Conservation (phyloP, 2,888 invertebrate genomes). For the Drosophila robusta region DNA sequence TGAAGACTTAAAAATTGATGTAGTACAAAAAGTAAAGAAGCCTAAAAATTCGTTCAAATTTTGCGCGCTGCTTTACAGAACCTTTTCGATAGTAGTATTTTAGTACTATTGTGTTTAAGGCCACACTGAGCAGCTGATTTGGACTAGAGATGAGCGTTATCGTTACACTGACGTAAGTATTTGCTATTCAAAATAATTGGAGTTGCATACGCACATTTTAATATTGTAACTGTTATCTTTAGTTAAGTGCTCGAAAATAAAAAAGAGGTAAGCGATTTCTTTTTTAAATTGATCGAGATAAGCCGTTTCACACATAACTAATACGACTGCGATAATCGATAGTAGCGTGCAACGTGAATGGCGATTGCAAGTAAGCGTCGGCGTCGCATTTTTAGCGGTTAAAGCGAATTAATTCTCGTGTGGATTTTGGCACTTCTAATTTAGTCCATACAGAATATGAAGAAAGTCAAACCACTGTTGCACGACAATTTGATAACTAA, state of each 20-base stretch:
- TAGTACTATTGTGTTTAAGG: not conserved
- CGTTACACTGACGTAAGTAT: not conserved
- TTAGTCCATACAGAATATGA: slow-evolving; percentile 70
- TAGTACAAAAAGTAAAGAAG: not conserved
- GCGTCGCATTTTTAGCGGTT: slow-evolving; percentile 63
- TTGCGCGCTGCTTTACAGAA: not conserved
- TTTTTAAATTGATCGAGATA: not conserved
- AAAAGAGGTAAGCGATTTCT: not conserved
- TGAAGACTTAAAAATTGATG: slow-evolving; percentile 3
- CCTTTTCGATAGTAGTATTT: not conserved
- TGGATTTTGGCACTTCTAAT: slow-evolving; percentile 18
- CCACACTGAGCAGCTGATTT: slow-evolving; percentile 7
- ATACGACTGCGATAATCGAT: not conserved
- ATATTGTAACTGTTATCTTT: too few relatives aligned
- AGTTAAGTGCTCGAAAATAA: too few relatives aligned
- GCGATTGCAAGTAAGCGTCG: slow-evolving; percentile 33
- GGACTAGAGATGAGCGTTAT: not conserved
- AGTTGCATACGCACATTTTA: too few relatives aligned
- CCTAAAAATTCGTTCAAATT: not conserved
- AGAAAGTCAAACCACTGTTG: slow-evolving; percentile 80
- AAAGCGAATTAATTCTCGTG: slow-evolving; percentile 46
- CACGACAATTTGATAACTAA: slow-evolving; percentile 87
- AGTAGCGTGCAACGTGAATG: slow-evolving; percentile 7
- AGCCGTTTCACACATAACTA: not conserved
- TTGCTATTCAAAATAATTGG: too few relatives aligned